Conservation (phyloP, 2,797 vertebrate genomes). For the Cossypha niveicapilla region DNA sequence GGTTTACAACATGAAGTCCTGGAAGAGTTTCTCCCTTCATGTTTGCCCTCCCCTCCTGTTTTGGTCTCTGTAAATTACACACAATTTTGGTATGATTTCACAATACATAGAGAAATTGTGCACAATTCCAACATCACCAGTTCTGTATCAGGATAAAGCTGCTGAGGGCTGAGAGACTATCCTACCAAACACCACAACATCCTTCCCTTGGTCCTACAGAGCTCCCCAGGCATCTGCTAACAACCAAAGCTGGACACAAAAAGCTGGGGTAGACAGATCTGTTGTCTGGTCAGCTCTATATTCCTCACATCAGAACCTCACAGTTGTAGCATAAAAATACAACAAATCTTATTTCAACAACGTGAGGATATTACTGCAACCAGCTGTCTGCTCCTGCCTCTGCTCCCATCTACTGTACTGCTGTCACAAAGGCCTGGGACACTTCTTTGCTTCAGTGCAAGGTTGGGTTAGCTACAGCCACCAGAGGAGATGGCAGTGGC, state of each 20-base stretch:
- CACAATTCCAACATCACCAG: background rate
- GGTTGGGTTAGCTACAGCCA: background rate
- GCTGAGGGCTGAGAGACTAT: background rate
- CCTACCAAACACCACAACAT: background rate
- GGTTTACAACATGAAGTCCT: background rate
- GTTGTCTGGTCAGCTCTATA: background rate
- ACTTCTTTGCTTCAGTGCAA: background rate
- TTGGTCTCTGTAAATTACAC: background rate
- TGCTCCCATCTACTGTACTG: background rate
- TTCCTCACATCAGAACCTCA: background rate
- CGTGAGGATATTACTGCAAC: background rate
- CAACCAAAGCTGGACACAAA: background rate
- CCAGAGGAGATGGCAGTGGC: background rate
- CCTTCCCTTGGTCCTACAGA: rapidly evolving
- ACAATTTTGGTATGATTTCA: background rate
- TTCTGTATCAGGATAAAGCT: background rate
- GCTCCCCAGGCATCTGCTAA: background rate
- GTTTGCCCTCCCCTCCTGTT: background rate
- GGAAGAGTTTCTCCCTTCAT: background rate
- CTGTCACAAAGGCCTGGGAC: background rate
- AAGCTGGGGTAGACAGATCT: rapidly evolving
- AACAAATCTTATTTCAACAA: background rate
- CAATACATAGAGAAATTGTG: background rate
- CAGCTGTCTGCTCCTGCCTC: background rate
- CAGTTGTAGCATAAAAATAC: background rate